Percentiles rank a stretch among this genome's conserved stretches.
Evolutionary conservation across 2,888 invertebrate genomes (phyloP).

Genomic region (Boloria selene): DNA sequence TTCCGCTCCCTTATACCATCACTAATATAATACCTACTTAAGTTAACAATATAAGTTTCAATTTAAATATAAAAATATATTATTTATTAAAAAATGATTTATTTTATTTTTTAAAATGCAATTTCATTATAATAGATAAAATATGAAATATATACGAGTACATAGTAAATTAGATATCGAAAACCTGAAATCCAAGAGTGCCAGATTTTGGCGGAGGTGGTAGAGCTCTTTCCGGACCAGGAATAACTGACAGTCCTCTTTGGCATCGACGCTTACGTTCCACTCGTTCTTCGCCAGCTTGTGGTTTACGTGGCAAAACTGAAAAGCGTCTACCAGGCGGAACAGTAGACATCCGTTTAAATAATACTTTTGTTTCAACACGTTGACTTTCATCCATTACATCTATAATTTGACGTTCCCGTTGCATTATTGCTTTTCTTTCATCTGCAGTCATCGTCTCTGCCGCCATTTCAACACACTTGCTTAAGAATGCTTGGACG

Average conservation of each 20-base stretch:
- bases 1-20: constrained; percentile 40
- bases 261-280: constrained; percentile 64
- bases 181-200: constrained; percentile 64
- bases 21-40: no score
- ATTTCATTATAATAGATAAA: constrained; percentile 28
- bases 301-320: constrained; percentile 62
- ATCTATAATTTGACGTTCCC: constrained; percentile 61
- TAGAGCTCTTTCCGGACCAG: constrained; percentile 61
- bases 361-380: constrained; percentile 64
- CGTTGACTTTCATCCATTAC: constrained; percentile 64
- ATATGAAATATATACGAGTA: neutral
- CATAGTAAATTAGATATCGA: constrained; percentile 55
- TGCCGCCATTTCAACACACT: constrained; percentile 68
- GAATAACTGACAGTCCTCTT: constrained; percentile 66
- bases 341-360: constrained; percentile 71
- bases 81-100: neutral
- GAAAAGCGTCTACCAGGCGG: constrained; percentile 67
- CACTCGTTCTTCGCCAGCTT: constrained; percentile 46
- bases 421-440: constrained; percentile 63
- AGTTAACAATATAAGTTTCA: no score
- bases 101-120: neutral
- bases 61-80: no score
- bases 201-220: constrained; percentile 59
- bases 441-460: constrained; percentile 65
- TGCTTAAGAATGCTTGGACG: constrained; percentile 66